Evolutionary conservation across 1,140 invertebrate species (phyloP).

Genomic region (Solenopsis fugax): DNA sequence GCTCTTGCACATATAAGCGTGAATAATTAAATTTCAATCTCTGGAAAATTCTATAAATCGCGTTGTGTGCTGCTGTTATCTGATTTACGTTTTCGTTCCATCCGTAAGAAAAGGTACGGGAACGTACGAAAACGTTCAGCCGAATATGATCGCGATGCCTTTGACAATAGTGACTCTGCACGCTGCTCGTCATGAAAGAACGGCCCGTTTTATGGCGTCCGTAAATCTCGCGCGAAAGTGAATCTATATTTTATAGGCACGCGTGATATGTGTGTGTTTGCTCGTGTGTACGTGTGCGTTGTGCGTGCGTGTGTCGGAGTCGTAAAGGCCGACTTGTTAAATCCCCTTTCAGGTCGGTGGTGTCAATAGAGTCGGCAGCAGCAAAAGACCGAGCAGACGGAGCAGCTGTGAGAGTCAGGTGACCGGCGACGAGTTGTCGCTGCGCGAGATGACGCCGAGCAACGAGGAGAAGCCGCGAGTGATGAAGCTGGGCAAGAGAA

Average conservation of each 20-base stretch:
- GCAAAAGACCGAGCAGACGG: slow-evolving; percentile 81
- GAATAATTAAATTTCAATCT: background rate
- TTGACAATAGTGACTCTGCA: background rate
- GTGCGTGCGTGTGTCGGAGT: background rate
- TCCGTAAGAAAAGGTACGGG: no score
- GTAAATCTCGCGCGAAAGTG: slow-evolving; percentile 47
- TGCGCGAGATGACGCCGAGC: slow-evolving; percentile 81
- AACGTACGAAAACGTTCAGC: background rate
- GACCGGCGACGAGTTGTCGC: slow-evolving; percentile 81
- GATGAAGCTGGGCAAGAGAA: slow-evolving; percentile 93
- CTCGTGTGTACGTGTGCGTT: background rate
- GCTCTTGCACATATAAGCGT: background rate
- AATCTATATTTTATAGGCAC: slow-evolving; percentile 43
- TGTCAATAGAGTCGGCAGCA: slow-evolving; percentile 81
- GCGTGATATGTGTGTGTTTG: background rate
- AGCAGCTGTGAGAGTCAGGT: slow-evolving; percentile 84
- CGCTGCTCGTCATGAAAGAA: slow-evolving; percentile 1
- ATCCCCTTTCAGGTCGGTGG: slow-evolving; percentile 75
- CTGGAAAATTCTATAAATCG: background rate
- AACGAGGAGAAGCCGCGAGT: slow-evolving; percentile 89
- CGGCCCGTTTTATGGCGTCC: slow-evolving; percentile 10
- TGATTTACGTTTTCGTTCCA: background rate
- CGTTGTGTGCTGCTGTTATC: background rate
- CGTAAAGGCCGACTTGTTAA: slow-evolving; percentile 59
- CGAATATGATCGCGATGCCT: background rate